Evolutionary conservation across 1,140 invertebrate genomes (phyloP).

Genomic region (Megathymus violae): DNA sequence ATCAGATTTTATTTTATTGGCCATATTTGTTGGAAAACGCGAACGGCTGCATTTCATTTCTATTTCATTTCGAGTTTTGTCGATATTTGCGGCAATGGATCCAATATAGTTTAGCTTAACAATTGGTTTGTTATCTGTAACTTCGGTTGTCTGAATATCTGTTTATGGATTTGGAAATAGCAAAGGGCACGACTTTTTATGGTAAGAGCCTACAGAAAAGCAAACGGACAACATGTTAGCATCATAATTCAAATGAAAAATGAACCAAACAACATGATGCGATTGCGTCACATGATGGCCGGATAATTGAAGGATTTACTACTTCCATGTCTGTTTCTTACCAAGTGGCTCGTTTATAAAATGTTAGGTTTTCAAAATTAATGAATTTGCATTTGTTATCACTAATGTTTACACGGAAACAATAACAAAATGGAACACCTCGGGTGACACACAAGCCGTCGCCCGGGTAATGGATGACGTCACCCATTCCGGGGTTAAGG

Average conservation of each 20-base stretch:
- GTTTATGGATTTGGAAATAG: background rate
- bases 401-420: background rate
- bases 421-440: constrained; percentile 2
- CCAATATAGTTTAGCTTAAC: constrained; percentile 2
- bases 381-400: too few relatives aligned
- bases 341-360: too few relatives aligned
- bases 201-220: too few relatives aligned
- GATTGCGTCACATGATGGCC: too few relatives aligned
- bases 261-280: too few relatives aligned
- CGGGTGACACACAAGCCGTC: background rate
- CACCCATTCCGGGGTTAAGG: background rate
- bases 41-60: constrained; percentile 40
- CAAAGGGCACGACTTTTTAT: too few relatives aligned
- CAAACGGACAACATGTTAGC: too few relatives aligned
- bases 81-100: constrained; percentile 15
- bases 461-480: background rate
- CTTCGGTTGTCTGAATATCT: background rate
- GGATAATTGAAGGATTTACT: too few relatives aligned
- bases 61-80: constrained; percentile 20
- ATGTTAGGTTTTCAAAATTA: too few relatives aligned
- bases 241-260: too few relatives aligned
- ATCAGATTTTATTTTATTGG: constrained; percentile 48
- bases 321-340: too few relatives aligned
- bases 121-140: constrained; percentile 1
- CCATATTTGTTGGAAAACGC: constrained; percentile 50